Percentiles rank a stretch among this genome's conserved stretches.
phyloP scores from a whole-genome alignment of 2,797 vertebrate species.

The Apogon talboti region DNA sequence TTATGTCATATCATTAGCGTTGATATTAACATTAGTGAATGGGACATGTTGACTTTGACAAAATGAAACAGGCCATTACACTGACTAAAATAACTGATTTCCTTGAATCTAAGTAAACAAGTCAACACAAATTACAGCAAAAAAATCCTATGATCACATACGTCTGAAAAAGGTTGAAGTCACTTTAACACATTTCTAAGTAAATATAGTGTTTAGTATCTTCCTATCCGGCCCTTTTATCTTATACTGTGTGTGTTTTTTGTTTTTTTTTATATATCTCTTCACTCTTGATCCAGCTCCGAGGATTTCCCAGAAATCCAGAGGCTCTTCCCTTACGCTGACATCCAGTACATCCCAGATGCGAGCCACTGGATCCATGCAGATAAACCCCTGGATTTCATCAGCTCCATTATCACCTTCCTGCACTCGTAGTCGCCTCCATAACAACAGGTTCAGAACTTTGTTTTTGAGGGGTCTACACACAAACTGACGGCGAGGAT shows the following conservation, averaged over 20 bases:
- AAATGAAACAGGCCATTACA: too few relatives aligned
- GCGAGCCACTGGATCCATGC: conserved; percentile 96
- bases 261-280: neutral
- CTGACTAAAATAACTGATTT: too few relatives aligned
- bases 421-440: conserved; percentile 82
- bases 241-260: neutral
- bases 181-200: too few relatives aligned
- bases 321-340: conserved; percentile 90
- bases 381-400: conserved; percentile 92
- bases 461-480: conserved; percentile 29
- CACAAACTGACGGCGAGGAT: conserved; percentile 38
- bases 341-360: conserved; percentile 90
- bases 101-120: too few relatives aligned
- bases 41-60: too few relatives aligned
- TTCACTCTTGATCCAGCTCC: conserved; percentile 78
- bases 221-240: neutral
- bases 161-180: too few relatives aligned
- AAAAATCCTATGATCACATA: too few relatives aligned
- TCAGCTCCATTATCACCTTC: conserved; percentile 90
- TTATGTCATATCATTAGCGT: too few relatives aligned
- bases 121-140: too few relatives aligned
- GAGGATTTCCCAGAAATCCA: conserved; percentile 92
- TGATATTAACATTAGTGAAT: too few relatives aligned
- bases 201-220: neutral
- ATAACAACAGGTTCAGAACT: conserved; percentile 33